Evolutionary conservation across 2,797 vertebrate species (phyloP).

Genomic region (Corythornis leucogaster): DNA sequence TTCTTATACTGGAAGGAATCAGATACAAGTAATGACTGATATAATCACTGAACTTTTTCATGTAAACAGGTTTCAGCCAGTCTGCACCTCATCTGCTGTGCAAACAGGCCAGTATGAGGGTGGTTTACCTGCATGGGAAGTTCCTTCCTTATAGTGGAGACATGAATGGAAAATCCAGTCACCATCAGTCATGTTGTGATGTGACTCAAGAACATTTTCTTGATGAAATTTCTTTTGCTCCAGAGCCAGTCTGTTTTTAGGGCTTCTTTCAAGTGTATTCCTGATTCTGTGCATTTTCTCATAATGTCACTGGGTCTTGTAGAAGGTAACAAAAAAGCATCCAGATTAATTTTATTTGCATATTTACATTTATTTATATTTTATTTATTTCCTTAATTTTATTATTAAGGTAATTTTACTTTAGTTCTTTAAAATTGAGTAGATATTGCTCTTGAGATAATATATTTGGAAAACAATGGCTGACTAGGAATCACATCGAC

Average conservation of each 20-base stretch:
- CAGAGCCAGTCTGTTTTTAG: not conserved
- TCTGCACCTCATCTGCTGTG: not conserved
- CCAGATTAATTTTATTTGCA: not conserved
- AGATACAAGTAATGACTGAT: not conserved
- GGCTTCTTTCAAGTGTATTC: not conserved
- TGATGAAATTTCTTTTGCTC: not conserved
- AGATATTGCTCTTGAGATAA: not conserved
- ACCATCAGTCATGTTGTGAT: not conserved
- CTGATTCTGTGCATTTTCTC: not conserved
- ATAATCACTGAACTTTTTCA: not conserved
- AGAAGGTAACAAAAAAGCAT: not conserved
- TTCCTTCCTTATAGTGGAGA: not conserved
- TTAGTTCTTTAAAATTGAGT: not conserved
- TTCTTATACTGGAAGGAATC: not conserved
- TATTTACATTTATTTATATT: no score
- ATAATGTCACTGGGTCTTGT: not conserved
- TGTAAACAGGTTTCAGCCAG: not conserved
- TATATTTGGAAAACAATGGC: not conserved
- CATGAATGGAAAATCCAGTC: not conserved
- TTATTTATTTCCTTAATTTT: no score
- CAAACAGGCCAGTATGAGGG: rapidly evolving
- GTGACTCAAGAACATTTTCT: not conserved
- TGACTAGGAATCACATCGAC: not conserved
- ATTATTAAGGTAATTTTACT: not conserved
- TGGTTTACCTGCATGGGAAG: not conserved